Base-by-base conservation (phyloP, 2,888 invertebrate species). In the Leucozona laternaria region DNA sequence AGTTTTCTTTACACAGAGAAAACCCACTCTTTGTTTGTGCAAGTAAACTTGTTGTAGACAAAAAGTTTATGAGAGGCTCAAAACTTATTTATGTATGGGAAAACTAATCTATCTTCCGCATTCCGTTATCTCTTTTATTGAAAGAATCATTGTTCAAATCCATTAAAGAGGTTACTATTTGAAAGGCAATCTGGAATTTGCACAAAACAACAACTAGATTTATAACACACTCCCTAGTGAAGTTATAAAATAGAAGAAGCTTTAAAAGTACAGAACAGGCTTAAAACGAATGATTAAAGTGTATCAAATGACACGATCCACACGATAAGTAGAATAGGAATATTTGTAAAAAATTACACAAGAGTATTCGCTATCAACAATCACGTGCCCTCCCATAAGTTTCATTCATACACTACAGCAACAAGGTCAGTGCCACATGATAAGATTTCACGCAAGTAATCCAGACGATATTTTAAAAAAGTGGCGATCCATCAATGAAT, bases 371-470 rank as follows among this genome's bases (percentile, higher is more conserved):
- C 34, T 37, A 37, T 58, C 58, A 58, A 20, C 20, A 20, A 58
- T 60, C 64, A 64, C 45, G 64, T 13, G 50, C 15, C 25, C 15
- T 53, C 8, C 5, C 13, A 25, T 64, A 17, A 28, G 62, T 28
- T 64, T 62, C 62, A 64, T 64, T 64, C 62, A 64, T 28, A 25
- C 43, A 45, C 17, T 45, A 64, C 22, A 64, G 13, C 40, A 45
- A 64, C 28, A 64, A 31, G 64, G n/a, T 64, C 64, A 45, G 28
- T 45, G 64, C 17, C n/a, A 48, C 15, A 22, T 31, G 45, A 64
- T 64, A 64, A 64, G 6, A 31, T 45, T 64, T 43, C 17, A 45
- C 64, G 28, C 17, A 20, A 45, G 45, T 45, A 31, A 17, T 22
- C 25, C n/a, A 37, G 28, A 45, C 45, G 11, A 13, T 20, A n/a